Evolutionary conservation across 1,140 invertebrate genomes (phyloP).

Genomic region (Delia radicum): DNA sequence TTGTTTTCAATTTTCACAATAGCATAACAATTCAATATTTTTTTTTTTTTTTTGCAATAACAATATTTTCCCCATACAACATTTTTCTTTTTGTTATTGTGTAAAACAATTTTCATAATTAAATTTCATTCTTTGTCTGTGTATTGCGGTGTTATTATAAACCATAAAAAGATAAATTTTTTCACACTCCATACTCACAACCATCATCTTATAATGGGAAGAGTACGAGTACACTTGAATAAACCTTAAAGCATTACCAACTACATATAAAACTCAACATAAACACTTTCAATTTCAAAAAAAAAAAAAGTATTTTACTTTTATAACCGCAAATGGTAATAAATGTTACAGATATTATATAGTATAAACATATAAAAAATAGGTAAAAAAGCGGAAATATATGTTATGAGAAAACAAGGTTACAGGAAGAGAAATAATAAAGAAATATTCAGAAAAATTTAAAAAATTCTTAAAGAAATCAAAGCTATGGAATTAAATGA

Average conservation of each 20-base stretch:
- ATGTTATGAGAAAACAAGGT: no score
- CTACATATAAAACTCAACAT: not conserved
- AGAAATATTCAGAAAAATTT: no score
- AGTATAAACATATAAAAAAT: no score
- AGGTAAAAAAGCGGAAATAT: no score
- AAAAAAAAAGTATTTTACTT: not conserved
- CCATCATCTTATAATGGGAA: not conserved
- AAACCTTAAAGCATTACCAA: not conserved
- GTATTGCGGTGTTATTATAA: not conserved
- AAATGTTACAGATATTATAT: not conserved
- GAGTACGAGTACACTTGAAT: not conserved
- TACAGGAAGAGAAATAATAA: no score
- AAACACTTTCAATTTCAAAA: not conserved
- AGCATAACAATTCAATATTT: no score
- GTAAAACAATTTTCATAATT: not conserved
- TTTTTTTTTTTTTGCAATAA: no score
- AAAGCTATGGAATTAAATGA: no score
- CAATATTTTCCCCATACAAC: no score
- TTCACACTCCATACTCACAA: not conserved
- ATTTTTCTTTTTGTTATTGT: not conserved
- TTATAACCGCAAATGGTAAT: constrained; percentile 4
- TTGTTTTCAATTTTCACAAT: no score
- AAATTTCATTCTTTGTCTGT: not conserved
- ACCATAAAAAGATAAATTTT: not conserved
- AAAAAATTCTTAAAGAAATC: no score